A percentile compares a stretch with the other conserved stretches of the same genome.
These are phyloP conservation scores for Magallana ariakensis DNA, from an alignment of 1,140 invertebrate genomes.

Conservation along the genomic window DNA sequence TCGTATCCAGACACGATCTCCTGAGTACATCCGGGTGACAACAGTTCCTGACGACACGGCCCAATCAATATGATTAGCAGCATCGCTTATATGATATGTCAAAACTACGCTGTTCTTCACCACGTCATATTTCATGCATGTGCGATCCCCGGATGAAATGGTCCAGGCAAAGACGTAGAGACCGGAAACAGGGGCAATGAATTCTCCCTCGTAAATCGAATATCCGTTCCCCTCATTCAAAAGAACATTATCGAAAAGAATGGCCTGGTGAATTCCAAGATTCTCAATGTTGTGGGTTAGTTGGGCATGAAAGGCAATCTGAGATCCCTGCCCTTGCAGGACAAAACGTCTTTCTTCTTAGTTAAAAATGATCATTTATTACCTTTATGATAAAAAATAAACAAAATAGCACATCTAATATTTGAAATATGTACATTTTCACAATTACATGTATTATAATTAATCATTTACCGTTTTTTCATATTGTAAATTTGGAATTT, in stretches of 20 bases:
- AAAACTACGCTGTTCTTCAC: conserved; percentile 20
- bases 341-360: background rate
- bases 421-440: too few relatives aligned
- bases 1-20: conserved; percentile 40
- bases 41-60: background rate
- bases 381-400: background rate
- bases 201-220: background rate
- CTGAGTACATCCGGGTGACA: background rate
- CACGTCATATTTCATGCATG: conserved; percentile 27
- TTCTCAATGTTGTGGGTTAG: background rate
- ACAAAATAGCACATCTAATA: too few relatives aligned
- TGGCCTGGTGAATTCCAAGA: background rate
- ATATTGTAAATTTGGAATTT: too few relatives aligned
- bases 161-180: conserved; percentile 39
- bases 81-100: conserved; percentile 31
- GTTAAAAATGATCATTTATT: background rate
- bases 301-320: conserved; percentile 25
- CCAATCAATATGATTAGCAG: conserved; percentile 33
- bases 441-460: background rate
- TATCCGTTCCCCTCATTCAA: conserved; percentile 41
- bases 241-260: conserved; percentile 2
- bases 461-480: too few relatives aligned
- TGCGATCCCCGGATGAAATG: background rate
- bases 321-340: background rate
- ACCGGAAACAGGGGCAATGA: conserved; percentile 27